These are phyloP conservation scores for Macrotus californicus DNA, from an alignment of 2,113 vertebrate genomes.

Conservation along the genomic window DNA sequence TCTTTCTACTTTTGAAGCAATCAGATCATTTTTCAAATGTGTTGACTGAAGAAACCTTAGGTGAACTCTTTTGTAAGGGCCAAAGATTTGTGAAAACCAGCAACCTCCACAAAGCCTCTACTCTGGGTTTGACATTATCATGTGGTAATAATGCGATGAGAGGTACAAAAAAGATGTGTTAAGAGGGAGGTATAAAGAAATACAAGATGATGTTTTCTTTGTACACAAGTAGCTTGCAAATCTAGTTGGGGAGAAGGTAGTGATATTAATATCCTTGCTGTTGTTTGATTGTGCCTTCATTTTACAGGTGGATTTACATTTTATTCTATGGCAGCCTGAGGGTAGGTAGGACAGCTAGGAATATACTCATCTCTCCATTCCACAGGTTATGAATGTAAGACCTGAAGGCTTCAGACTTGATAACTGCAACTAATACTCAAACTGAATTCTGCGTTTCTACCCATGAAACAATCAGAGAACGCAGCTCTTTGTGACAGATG, in stretches of 20 bases:
- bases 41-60: conserved; percentile 26
- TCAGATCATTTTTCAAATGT: conserved; percentile 19
- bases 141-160: neutral
- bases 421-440: neutral
- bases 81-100: neutral
- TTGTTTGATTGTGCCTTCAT: neutral
- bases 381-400: neutral
- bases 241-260: neutral
- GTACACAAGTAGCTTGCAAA: neutral
- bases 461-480: neutral
- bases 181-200: neutral
- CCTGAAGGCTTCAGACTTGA: neutral
- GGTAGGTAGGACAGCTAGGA: neutral
- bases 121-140: neutral
- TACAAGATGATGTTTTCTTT: neutral
- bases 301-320: neutral
- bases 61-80: neutral
- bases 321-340: neutral
- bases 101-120: neutral
- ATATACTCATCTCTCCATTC: neutral
- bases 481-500: neutral
- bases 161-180: neutral
- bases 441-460: neutral
- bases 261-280: neutral
- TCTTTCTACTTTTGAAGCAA: neutral